Evolutionary conservation across 2,113 vertebrate genomes (phyloP).

Genomic region (Glaucidium brasilianum): DNA sequence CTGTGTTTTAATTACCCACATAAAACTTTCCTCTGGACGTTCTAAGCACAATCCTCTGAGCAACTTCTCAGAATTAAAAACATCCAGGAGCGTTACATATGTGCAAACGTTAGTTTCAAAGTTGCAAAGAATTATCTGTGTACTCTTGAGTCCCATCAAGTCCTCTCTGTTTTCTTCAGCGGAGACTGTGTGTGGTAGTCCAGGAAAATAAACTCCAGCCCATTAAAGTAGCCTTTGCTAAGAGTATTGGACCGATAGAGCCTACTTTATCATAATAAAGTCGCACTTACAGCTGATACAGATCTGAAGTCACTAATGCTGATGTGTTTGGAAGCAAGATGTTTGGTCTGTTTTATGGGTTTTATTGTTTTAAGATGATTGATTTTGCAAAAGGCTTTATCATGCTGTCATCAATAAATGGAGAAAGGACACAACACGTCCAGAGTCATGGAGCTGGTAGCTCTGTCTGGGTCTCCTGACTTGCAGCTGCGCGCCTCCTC

Average conservation of each 20-base stretch:
- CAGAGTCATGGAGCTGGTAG: background rate
- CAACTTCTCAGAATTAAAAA: background rate
- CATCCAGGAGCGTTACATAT: background rate
- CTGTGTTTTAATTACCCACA: background rate
- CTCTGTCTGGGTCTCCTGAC: background rate
- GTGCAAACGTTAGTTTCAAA: background rate
- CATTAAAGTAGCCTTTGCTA: background rate
- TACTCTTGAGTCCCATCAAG: background rate
- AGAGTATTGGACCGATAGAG: background rate
- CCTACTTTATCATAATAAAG: background rate
- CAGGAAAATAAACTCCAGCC: constrained; percentile 19
- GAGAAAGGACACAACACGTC: background rate
- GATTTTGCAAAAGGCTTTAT: constrained; percentile 42
- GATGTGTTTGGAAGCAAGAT: constrained; percentile 31
- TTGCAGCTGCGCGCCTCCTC: background rate
- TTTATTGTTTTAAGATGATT: constrained; percentile 59
- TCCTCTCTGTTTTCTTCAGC: background rate
- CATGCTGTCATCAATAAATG: constrained; percentile 21
- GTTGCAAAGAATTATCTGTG: background rate
- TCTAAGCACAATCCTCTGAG: background rate
- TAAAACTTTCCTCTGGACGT: background rate
- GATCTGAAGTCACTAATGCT: background rate
- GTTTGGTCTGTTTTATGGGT: constrained; percentile 22
- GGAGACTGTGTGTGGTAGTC: constrained; percentile 6
- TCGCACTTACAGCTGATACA: background rate